Conservation (phyloP, 2,888 invertebrate species). For the Volucella bombylans region DNA sequence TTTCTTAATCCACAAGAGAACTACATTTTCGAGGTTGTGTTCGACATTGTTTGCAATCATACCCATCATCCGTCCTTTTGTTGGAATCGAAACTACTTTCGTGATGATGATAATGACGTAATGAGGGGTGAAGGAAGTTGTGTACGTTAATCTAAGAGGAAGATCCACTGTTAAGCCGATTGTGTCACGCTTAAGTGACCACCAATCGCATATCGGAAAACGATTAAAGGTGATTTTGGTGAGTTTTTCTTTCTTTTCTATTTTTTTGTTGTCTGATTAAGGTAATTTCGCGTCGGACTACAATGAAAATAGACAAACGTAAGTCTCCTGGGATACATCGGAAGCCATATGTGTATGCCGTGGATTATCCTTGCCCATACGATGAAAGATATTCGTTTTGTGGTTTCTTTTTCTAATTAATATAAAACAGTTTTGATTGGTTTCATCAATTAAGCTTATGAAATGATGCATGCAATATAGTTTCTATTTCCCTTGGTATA, state of each 20-base stretch:
- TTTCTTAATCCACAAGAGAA: slow-evolving; percentile 14
- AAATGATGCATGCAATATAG: slow-evolving; percentile 27
- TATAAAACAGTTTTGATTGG: slow-evolving; percentile 54
- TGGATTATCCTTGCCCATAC: slow-evolving; percentile 47
- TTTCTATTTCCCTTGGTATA: neutral
- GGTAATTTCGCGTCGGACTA: slow-evolving; percentile 55
- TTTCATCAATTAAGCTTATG: slow-evolving; percentile 2
- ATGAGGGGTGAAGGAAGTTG: slow-evolving; percentile 1
- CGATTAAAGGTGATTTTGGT: slow-evolving; percentile 72
- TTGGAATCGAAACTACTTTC: slow-evolving; percentile 2
- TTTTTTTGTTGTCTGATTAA: slow-evolving; percentile 59
- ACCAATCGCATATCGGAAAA: slow-evolving; percentile 72
- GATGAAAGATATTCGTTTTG: slow-evolving; percentile 37
- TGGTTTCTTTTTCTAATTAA: slow-evolving; percentile 68
- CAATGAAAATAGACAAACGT: slow-evolving; percentile 12
- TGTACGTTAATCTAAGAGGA: slow-evolving; percentile 29
- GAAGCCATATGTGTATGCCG: slow-evolving; percentile 58
- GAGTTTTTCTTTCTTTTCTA: no score
- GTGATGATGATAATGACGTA: slow-evolving; percentile 30
- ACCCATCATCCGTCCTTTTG: slow-evolving; percentile 31
- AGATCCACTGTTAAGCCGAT: slow-evolving; percentile 62
- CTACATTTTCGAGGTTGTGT: neutral
- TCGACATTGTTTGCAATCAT: slow-evolving; percentile 23
- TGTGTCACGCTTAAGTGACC: slow-evolving; percentile 71
- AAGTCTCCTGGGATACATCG: slow-evolving; percentile 56